Base-by-base conservation (phyloP, 37 sponge, comb jelly and placozoan species). In the Geodia barretti region DNA sequence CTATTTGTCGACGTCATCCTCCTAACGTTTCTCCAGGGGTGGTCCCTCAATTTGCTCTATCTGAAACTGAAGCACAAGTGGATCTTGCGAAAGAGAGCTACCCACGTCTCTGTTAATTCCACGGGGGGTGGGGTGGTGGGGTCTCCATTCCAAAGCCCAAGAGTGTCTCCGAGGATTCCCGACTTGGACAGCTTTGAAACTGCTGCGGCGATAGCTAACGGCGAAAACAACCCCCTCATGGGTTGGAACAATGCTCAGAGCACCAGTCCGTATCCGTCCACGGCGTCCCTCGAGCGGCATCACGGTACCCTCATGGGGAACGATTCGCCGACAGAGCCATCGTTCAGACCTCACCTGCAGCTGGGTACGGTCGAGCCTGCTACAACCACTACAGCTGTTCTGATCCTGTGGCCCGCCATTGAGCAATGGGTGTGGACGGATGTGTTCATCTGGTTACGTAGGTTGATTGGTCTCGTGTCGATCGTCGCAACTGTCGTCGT, bases 361-460 rank as follows among this genome's bases (percentile, higher is more conserved):
- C 26, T 66, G 31, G 54, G 54, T 17, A 47, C 54, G 14, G 54
- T 47, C 14, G 61, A 80, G 61, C 26, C 62, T 17, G 36, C 39
- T 8, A 36, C 61, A 25, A 34, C 39, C 1, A 11, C 68, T 39
- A 36, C 75, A 23, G 69, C 80, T 1, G 41, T 79, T 14, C 31
- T 80, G 40, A 66, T 80, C 20, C 60, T 74, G 26, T 87, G 87
- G 87, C 75, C 75, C 4, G 60, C 29, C 14, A 1, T 87, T 32
- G 81, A 87, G 21, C 79, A 80, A n/a, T 80, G 80, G 76, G 21
- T 87, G 7, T 87, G 81, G 75, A 26, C 80, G 73, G 87, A 87
- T 43, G 59, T 87, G 0, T 87, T 87, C 43, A n/a, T 73, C 4
- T 59, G 43, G 67, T 23, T 74, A 1, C 66, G 87, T 30, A 47